Conservation (phyloP, 2,113 vertebrate species). For the Trichechus manatus region DNA sequence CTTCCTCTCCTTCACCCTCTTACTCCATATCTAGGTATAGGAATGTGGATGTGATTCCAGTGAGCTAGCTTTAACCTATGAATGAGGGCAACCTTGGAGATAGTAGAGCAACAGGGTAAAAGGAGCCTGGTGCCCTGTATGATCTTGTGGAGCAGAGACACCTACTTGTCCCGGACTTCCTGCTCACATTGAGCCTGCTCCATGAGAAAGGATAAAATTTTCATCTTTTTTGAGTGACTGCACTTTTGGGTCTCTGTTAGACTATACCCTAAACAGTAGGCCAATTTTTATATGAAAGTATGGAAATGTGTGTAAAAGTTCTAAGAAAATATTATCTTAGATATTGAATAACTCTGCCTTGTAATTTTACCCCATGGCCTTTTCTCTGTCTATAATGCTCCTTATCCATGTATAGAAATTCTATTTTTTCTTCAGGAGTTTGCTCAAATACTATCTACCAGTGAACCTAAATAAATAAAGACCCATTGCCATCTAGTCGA, state of each 20-base stretch:
- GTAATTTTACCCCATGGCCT: neutral
- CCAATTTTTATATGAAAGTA: neutral
- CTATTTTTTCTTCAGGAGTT: neutral
- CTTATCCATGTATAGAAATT: neutral
- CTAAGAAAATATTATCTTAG: neutral
- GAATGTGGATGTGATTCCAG: neutral
- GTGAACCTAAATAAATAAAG: too few species aligned
- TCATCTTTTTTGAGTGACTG: neutral
- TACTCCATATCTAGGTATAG: neutral
- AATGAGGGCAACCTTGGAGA: neutral
- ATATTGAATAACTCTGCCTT: neutral
- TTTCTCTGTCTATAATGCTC: neutral
- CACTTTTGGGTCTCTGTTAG: neutral
- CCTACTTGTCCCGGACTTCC: neutral
- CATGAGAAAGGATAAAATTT: neutral
- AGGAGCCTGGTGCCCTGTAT: neutral
- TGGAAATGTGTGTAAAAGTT: neutral
- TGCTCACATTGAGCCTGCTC: neutral
- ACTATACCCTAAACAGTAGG: neutral
- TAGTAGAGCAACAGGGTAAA: too few species aligned
- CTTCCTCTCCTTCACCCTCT: neutral
- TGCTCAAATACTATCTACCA: neutral
- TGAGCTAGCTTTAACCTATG: neutral
- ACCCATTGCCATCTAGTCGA: too few species aligned
- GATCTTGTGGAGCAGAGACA: neutral